Evolutionary conservation across 2,113 vertebrate species (phyloP).

Genomic region (Castor canadensis): DNA sequence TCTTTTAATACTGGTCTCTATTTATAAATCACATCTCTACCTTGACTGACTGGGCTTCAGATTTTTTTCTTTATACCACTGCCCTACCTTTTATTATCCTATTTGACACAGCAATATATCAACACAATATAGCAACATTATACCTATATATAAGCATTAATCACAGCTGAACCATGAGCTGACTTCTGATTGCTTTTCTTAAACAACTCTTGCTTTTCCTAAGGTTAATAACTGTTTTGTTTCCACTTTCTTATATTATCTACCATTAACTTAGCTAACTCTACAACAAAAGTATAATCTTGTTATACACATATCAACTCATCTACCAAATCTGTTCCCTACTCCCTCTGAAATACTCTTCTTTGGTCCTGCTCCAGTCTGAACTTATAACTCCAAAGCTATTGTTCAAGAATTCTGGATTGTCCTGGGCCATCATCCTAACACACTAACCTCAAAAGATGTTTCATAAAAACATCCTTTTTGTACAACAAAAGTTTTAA

Average conservation of each 20-base stretch:
- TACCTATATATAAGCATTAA: slow-evolving; percentile 4
- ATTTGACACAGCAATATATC: not conserved
- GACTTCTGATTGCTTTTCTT: not conserved
- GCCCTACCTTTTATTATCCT: not conserved
- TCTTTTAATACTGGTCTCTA: not conserved
- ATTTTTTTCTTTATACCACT: not conserved
- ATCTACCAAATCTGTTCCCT: not conserved
- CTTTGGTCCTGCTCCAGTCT: not conserved
- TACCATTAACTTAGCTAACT: slow-evolving; percentile 19
- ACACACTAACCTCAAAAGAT: slow-evolving; percentile 10
- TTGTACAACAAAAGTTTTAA: slow-evolving; percentile 8
- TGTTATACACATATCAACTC: not conserved
- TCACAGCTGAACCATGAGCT: not conserved
- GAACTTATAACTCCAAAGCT: not conserved
- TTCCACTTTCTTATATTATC: not conserved
- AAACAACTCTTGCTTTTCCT: not conserved
- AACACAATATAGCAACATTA: not conserved
- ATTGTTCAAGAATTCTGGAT: not conserved
- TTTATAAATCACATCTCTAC: slow-evolving; percentile 19
- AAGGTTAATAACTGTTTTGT: not conserved
- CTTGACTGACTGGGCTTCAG: not conserved
- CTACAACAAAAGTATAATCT: not conserved
- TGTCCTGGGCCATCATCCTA: not conserved
- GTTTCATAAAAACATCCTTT: slow-evolving; percentile 13
- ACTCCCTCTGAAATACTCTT: not conserved